Base-by-base conservation (phyloP, 1,140 invertebrate genomes). In the Aphelinus certus region DNA sequence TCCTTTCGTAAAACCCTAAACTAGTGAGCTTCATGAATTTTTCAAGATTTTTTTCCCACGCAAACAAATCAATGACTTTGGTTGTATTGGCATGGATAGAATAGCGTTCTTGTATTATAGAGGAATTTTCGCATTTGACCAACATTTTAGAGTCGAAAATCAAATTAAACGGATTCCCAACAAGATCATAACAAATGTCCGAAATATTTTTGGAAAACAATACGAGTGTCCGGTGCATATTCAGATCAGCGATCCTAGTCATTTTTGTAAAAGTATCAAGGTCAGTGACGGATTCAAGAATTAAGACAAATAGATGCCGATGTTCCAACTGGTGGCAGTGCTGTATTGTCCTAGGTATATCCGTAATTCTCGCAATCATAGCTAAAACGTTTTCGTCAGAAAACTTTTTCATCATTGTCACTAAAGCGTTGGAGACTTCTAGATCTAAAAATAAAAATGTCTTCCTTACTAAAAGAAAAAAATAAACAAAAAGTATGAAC, bases 151-250 rank as follows among this genome's bases (percentile, higher is more conserved):
- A 47, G n/a, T 48, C n/a, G 9, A 63, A 63, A 3, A 9, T 10
- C n/a, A 63, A 63, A 63, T 63, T 46, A 7, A 63, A 63, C 9
- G 46, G 61, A 63, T 63, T 63, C 3, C 61, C 61, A 47, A 9
- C n/a, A 47, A 46, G 61, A 0, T 63, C n/a, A 10, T 9, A 1
- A 10, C 61, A 63, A 10, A 63, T 48, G n/a, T 42, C 3, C 5
- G 3, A 26, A 7, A 63, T 6, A 10, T 47, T 47, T 48, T 47
- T 47, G 3, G 43, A 9, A 10, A 63, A 63, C 1, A 63, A 7
- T 9, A 63, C 4, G 9, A 63, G 46, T 3, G n/a, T 47, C 9
- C n/a, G 2, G n/a, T 42, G 48, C 48, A 10, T 42, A 42, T 48
- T 63, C 61, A 63, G 7, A 47, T 63, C n/a, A 7, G 2, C n/a